These are phyloP conservation scores for Cephonodes hylas DNA, from an alignment of 2,888 invertebrate species.

Conservation along the genomic window DNA sequence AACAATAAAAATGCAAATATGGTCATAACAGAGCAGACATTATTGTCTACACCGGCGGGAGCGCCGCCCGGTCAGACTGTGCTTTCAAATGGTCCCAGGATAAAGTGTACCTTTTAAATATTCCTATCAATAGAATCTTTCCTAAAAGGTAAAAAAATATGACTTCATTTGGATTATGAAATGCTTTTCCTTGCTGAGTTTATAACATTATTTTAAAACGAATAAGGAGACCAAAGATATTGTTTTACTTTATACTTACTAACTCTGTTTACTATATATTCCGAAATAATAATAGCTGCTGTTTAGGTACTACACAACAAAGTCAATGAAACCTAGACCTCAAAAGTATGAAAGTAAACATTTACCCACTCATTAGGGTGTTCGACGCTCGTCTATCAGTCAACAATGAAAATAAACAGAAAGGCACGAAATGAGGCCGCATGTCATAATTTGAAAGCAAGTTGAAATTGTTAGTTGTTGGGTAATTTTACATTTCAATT, in stretches of 20 bases:
- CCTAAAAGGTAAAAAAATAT: background rate
- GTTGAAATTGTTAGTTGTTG: background rate
- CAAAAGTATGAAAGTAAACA: background rate
- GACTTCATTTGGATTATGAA: background rate
- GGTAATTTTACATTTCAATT: background rate
- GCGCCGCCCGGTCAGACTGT: constrained; percentile 52
- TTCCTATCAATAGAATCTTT: background rate
- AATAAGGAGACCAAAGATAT: too few species aligned
- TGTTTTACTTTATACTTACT: too few species aligned
- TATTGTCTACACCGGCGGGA: constrained; percentile 58
- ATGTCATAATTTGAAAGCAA: background rate
- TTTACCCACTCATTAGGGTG: constrained; percentile 25
- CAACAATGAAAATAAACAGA: background rate
- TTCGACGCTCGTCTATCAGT: background rate
- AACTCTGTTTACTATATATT: too few species aligned
- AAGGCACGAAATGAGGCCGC: background rate
- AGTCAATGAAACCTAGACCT: background rate
- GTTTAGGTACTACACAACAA: background rate
- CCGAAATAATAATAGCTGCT: background rate
- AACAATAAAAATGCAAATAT: constrained; percentile 68
- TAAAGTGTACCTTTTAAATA: constrained; percentile 14
- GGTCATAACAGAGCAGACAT: constrained; percentile 60
- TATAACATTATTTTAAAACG: background rate
- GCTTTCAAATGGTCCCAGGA: constrained; percentile 43
- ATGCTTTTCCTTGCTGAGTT: background rate